A percentile compares a stretch with the other conserved stretches of the same genome.
Evolutionary conservation across 2,113 vertebrate genomes (phyloP).

Genomic region (Campylomormyrus tamandua): DNA sequence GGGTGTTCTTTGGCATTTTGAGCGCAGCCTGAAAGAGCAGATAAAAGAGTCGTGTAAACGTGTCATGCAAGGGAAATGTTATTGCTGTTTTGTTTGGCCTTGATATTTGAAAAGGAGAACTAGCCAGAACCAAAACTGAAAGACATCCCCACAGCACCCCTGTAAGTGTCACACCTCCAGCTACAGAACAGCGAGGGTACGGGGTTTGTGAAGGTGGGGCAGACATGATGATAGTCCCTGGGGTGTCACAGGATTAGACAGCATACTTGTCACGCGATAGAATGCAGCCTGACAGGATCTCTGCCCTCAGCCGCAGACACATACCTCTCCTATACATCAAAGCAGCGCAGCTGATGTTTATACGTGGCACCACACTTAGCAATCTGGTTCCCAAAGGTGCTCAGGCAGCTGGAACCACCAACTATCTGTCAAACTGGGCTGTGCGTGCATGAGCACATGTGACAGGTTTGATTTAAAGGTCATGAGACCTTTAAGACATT

Average conservation of each 20-base stretch:
- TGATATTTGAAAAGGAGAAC: constrained; percentile 2
- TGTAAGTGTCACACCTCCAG: background rate
- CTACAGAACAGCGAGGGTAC: background rate
- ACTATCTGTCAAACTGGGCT: background rate
- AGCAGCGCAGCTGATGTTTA: background rate
- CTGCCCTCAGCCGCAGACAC: background rate
- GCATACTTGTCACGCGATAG: background rate
- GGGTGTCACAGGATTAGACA: background rate
- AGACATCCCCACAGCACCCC: background rate
- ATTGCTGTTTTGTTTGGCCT: background rate
- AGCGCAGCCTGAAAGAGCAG: constrained; percentile 64
- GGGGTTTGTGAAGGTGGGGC: background rate
- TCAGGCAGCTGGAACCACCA: background rate
- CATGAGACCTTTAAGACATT: background rate
- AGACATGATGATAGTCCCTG: background rate
- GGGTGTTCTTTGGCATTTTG: constrained; percentile 74
- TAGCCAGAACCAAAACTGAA: background rate
- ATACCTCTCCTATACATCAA: background rate
- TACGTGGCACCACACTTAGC: background rate
- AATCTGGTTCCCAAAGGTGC: background rate
- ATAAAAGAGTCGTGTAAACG: background rate
- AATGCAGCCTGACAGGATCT: background rate
- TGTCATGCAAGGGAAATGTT: background rate
- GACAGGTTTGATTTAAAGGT: background rate
- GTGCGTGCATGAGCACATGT: background rate